phyloP scores from a whole-genome alignment of 2,888 invertebrate genomes.

The Aporophyla nigra region DNA sequence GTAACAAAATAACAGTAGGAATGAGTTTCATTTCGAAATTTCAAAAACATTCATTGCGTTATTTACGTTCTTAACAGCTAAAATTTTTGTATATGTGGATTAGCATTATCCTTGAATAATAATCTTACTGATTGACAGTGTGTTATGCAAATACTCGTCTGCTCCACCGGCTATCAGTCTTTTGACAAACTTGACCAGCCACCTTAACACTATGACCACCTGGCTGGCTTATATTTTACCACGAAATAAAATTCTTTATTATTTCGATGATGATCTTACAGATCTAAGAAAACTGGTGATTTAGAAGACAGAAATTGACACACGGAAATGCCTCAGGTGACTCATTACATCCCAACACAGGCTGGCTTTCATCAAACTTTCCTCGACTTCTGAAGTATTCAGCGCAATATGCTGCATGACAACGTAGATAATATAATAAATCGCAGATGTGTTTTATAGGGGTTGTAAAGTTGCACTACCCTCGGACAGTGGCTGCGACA shows the following conservation, averaged over 20 bases:
- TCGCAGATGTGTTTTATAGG: conserved; percentile 57
- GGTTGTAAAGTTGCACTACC: conserved; percentile 45
- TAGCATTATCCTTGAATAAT: too few relatives aligned
- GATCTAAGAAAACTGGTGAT: not conserved
- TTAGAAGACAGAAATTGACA: not conserved
- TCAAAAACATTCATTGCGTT: too few relatives aligned
- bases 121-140: too few relatives aligned
- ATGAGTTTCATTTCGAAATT: too few relatives aligned
- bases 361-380: conserved; percentile 8
- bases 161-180: not conserved
- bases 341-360: not conserved
- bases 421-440: conserved; percentile 34
- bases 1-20: too few relatives aligned
- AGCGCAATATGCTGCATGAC: conserved; percentile 29
- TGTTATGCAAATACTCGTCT: not conserved
- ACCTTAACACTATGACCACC: not conserved
- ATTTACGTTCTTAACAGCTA: too few relatives aligned
- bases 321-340: not conserved
- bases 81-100: too few relatives aligned
- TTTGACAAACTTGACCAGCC: not conserved
- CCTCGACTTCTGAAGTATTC: conserved; percentile 13
- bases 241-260: not conserved
- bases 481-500: conserved; percentile 19
- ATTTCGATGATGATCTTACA: not conserved
- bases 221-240: not conserved